Conservation (phyloP, 1,140 invertebrate species). For the Hesperophylax magnus region DNA sequence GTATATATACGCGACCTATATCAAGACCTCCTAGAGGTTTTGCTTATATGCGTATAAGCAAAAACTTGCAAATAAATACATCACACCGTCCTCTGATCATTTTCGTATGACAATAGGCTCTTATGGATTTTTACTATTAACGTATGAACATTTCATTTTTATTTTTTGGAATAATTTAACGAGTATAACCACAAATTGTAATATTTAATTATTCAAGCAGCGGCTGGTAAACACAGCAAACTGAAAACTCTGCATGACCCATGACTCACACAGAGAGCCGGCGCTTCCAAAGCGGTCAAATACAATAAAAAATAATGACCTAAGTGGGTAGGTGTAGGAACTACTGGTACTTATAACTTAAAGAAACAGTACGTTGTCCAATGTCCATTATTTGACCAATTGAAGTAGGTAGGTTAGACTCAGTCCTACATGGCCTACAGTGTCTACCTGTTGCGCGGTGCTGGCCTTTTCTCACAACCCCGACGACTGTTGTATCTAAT, state of each 20-base stretch:
- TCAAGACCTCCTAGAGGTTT: too few relatives aligned
- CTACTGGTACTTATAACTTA: not conserved
- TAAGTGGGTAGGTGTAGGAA: not conserved
- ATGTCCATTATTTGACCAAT: not conserved
- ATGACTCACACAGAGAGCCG: not conserved
- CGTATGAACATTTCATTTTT: too few relatives aligned
- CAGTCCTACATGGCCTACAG: not conserved
- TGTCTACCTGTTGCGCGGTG: not conserved
- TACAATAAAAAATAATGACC: not conserved
- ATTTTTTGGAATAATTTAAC: too few relatives aligned
- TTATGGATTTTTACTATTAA: too few relatives aligned
- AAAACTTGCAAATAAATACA: too few relatives aligned
- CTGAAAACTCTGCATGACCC: not conserved
- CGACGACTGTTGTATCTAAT: constrained; percentile 25
- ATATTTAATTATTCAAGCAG: too few relatives aligned
- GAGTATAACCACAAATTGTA: too few relatives aligned
- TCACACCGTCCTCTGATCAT: too few relatives aligned
- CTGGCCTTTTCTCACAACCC: constrained; percentile 21
- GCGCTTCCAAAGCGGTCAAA: constrained; percentile 6
- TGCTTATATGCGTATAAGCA: too few relatives aligned
- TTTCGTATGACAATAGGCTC: too few relatives aligned
- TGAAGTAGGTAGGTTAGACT: not conserved
- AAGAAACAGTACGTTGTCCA: constrained; percentile 5
- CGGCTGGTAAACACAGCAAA: too few relatives aligned
- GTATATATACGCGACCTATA: too few relatives aligned